Conservation (phyloP, 2,113 vertebrate genomes). For the Otocyon megalotis region DNA sequence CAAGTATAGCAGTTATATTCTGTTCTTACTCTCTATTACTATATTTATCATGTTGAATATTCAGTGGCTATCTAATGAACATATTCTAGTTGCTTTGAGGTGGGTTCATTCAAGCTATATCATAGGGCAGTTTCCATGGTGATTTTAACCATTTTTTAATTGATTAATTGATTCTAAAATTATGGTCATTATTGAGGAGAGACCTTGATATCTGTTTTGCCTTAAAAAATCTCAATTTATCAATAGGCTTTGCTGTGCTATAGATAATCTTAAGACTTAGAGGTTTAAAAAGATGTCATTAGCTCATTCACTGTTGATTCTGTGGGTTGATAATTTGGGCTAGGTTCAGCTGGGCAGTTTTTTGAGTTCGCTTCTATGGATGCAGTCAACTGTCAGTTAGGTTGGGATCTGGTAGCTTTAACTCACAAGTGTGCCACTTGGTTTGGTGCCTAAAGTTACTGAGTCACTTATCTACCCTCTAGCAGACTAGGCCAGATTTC, state of each 20-base stretch:
- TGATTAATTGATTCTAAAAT: conserved; percentile 40
- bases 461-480: not conserved
- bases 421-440: not conserved
- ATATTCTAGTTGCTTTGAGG: not conserved
- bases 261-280: not conserved
- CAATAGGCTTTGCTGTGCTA: not conserved
- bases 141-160: not conserved
- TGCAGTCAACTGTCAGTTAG: not conserved
- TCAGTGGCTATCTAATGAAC: not conserved
- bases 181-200: not conserved
- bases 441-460: too few species aligned
- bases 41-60: not conserved
- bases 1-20: not conserved
- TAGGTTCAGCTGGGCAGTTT: not conserved
- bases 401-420: not conserved
- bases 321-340: not conserved
- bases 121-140: not conserved
- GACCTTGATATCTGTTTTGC: not conserved
- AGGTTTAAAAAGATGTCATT: not conserved
- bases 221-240: not conserved
- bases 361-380: not conserved
- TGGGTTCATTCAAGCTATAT: not conserved
- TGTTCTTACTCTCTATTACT: not conserved
- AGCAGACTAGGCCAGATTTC: too few species aligned
- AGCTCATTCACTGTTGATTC: not conserved